A percentile compares a stretch with the other conserved stretches of the same genome.
Evolutionary conservation across 2,888 invertebrate genomes (phyloP).

Genomic region (Caenorhabditis uteleia): DNA sequence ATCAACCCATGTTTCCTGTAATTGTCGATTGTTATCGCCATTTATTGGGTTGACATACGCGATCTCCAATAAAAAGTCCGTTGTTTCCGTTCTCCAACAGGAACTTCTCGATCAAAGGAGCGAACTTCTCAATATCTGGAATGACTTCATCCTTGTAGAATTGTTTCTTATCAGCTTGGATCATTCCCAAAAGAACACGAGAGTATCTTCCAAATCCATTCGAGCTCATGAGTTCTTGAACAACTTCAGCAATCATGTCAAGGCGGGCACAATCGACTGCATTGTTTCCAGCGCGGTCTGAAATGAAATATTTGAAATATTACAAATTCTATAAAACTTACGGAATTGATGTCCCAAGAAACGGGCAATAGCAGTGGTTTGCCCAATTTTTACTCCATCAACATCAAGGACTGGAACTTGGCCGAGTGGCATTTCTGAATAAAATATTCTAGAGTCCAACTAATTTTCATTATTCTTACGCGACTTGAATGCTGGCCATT

Average conservation of each 20-base stretch:
- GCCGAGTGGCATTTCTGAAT: conserved; percentile 63
- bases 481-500: conserved; percentile 54
- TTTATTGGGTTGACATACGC: conserved; percentile 17
- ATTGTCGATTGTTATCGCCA: too few species aligned
- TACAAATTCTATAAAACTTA: conserved; percentile 12
- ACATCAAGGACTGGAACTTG: conserved; percentile 66
- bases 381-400: conserved; percentile 61
- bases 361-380: conserved; percentile 58
- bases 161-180: conserved; percentile 32
- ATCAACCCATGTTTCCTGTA: conserved; percentile 65
- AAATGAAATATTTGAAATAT: conserved; percentile 1
- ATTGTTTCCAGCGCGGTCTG: conserved; percentile 47
- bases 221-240: conserved; percentile 44
- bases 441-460: background rate
- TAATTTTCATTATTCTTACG: conserved; percentile 29
- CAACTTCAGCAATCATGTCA: conserved; percentile 60
- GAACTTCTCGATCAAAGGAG: conserved; percentile 59
- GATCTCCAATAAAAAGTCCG: conserved; percentile 55
- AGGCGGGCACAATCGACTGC: conserved; percentile 54
- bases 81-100: conserved; percentile 60
- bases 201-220: conserved; percentile 45
- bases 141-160: conserved; percentile 57
- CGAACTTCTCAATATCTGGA: conserved; percentile 56
- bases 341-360: conserved; percentile 61
- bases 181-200: conserved; percentile 42